A percentile compares a stretch with the other conserved stretches of the same genome.
These are phyloP conservation scores for Syngnathus typhle DNA, from an alignment of 2,113 vertebrate species.

Conservation along the genomic window DNA sequence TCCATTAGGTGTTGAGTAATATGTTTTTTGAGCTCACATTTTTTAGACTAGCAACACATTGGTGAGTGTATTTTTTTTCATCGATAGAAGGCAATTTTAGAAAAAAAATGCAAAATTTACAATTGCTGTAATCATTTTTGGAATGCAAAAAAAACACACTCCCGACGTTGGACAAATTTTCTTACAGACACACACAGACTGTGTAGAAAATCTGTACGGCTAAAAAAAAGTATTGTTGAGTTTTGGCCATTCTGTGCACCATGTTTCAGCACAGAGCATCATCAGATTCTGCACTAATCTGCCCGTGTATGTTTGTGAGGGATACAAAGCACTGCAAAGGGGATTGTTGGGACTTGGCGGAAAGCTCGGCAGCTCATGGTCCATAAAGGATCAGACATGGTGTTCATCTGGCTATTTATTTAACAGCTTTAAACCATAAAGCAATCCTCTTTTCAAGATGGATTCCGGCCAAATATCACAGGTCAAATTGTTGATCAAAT, in stretches of 20 bases:
- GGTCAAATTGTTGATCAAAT: background rate
- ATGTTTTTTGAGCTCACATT: background rate
- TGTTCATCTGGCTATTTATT: background rate
- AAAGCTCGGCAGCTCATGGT: background rate
- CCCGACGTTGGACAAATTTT: no score
- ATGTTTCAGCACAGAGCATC: background rate
- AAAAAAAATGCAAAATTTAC: background rate
- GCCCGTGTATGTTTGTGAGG: background rate
- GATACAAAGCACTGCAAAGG: background rate
- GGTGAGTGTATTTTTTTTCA: background rate
- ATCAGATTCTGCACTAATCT: background rate
- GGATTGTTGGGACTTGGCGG: background rate
- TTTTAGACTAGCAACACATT: background rate
- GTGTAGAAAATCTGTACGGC: background rate
- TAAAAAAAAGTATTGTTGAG: background rate
- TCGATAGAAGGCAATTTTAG: background rate
- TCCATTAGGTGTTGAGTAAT: background rate
- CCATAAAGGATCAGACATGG: background rate
- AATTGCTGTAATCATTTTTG: no score
- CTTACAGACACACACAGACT: background rate
- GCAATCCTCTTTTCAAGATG: background rate
- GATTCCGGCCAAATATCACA: background rate
- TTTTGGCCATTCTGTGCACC: background rate
- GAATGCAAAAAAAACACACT: no score
- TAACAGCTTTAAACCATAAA: background rate